phyloP scores from a whole-genome alignment of 30 jellyfish, hydroid and myxozoan genomes.

The Turritopsis rubra region DNA sequence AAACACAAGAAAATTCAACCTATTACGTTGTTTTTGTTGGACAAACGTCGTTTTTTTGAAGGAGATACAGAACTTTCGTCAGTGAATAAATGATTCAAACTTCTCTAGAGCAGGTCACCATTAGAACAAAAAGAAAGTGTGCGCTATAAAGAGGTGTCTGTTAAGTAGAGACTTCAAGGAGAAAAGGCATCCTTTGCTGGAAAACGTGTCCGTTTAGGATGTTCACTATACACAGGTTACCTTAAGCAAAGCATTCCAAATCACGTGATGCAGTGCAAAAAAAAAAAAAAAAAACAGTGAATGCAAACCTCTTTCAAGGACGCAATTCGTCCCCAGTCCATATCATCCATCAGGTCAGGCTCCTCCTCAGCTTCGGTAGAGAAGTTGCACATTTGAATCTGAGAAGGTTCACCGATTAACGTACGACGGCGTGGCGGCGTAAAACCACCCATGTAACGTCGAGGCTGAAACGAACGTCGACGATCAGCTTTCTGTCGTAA shows the following conservation, averaged over 20 bases:
- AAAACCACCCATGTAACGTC: conserved; percentile 68
- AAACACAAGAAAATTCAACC: neutral
- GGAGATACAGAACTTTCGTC: neutral
- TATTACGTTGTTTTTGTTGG: neutral
- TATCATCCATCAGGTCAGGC: conserved; percentile 65
- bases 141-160: too few species aligned
- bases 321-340: conserved; percentile 40
- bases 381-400: conserved; percentile 42
- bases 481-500: conserved; percentile 30
- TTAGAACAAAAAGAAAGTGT: too few species aligned
- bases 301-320: conserved; percentile 1
- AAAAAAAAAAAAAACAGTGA: too few species aligned
- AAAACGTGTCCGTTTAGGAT: too few species aligned
- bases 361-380: conserved; percentile 55
- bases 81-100: too few species aligned
- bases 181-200: too few species aligned
- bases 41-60: too few species aligned
- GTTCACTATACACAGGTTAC: too few species aligned
- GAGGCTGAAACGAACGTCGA: conserved; percentile 36
- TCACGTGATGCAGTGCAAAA: too few species aligned
- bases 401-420: conserved; percentile 52
- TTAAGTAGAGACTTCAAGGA: too few species aligned
- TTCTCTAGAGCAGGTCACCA: too few species aligned
- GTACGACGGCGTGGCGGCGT: conserved; percentile 90
- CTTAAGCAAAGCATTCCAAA: too few species aligned